These are phyloP conservation scores for Orientallactaga bullata DNA, from an alignment of 2,113 vertebrate genomes.

Conservation along the genomic window DNA sequence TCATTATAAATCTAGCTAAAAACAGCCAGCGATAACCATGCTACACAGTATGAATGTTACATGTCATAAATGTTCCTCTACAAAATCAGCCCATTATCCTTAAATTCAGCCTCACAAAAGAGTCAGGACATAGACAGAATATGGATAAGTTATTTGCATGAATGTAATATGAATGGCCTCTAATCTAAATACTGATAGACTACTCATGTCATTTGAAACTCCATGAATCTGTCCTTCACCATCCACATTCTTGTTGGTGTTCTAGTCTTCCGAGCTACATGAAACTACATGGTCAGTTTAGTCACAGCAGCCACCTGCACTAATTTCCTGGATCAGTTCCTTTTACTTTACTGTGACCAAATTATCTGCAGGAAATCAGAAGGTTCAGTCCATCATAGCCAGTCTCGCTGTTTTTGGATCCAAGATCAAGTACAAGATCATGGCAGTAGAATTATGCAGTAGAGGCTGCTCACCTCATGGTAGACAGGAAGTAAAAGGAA, in stretches of 20 bases:
- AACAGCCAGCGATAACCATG: too few species aligned
- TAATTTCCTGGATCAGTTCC: neutral
- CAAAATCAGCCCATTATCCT: neutral
- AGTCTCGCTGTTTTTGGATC: neutral
- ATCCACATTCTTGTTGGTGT: too few species aligned
- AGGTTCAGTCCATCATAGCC: rapidly evolving
- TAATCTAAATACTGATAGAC: neutral
- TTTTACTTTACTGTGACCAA: neutral
- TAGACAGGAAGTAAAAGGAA: too few species aligned
- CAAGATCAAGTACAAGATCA: neutral
- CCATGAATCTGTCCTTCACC: neutral
- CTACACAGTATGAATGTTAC: neutral
- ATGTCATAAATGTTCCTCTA: neutral
- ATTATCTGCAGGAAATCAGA: too few species aligned
- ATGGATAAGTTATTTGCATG: too few species aligned
- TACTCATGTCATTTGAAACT: neutral
- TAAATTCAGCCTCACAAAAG: neutral
- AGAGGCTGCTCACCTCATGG: neutral
- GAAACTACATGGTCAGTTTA: neutral
- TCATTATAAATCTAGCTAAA: too few species aligned
- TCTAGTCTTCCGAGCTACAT: neutral
- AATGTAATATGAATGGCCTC: too few species aligned
- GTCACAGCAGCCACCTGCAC: neutral
- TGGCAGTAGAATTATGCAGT: neutral
- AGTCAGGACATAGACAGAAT: too few species aligned